Percentiles rank a stretch among this genome's conserved stretches.
phyloP scores from a whole-genome alignment of 2,888 invertebrate genomes.

The Alentia gelatinosa region DNA sequence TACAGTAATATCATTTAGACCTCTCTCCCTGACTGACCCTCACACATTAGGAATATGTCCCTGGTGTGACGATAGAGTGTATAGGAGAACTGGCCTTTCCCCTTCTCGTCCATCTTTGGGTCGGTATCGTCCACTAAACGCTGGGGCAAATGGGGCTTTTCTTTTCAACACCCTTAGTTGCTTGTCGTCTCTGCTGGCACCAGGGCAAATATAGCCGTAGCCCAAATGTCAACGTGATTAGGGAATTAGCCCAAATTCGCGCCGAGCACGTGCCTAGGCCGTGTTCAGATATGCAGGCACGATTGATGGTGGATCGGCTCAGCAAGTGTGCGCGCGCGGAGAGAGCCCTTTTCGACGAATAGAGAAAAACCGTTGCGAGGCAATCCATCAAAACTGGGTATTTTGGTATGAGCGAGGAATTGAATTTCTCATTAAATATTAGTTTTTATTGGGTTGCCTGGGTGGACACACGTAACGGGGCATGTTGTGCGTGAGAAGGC shows the following conservation, averaged over 20 bases:
- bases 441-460: not conserved
- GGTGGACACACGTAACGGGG: not conserved
- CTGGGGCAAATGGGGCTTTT: not conserved
- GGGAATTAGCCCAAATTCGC: not conserved
- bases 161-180: too few relatives aligned
- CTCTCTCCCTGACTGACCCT: too few relatives aligned
- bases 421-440: not conserved
- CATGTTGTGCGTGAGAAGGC: not conserved
- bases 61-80: too few relatives aligned
- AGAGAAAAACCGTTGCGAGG: not conserved
- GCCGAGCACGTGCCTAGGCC: not conserved
- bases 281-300: not conserved
- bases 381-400: slow-evolving; percentile 4
- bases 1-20: too few relatives aligned
- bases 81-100: not conserved
- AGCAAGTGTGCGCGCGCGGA: not conserved
- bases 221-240: not conserved
- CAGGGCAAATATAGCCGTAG: not conserved
- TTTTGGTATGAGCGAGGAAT: not conserved
- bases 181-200: not conserved
- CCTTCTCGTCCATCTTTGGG: not conserved
- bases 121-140: not conserved
- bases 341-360: not conserved
- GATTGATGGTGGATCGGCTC: not conserved
- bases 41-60: too few relatives aligned